Evolutionary conservation across 2,797 vertebrate species (phyloP), one percentile per base, ranked within the genome.

Genomic region (Gallinago solitaria): DNA sequence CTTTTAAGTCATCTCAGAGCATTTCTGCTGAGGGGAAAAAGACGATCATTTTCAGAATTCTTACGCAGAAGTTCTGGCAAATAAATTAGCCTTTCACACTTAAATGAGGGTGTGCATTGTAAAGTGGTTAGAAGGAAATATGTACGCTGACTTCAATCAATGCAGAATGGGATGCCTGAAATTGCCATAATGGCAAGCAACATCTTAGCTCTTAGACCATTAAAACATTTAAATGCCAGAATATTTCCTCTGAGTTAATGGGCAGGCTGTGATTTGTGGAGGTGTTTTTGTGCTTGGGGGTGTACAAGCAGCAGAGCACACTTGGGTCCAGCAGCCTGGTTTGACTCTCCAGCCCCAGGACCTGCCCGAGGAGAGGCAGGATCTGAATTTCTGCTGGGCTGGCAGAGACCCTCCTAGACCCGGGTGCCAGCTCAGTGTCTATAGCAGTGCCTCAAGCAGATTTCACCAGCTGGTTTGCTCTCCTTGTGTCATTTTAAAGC

Each of bases 71-170:
- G 11, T 91, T 96, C 90, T 97, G 95, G 93, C 89, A 95, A 96
- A 91, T 51, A 89, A 91, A 95, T 96, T 85, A 96, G 67, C 51
- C 39, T 82, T 89, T 97, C 63, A 83, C 41, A 59, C 28, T 83
- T 54, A 65, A 63, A 68, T 1, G 35, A 92, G 43, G 79, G 28
- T 56, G 30, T 28, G 48, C 30, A 9, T 41, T 43, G 24, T 57
- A 30, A 74, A 83, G 41, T 78, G 71, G 45, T 12, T 84, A 54
- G 63, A 51, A 79, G 57, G 4, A 3, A 63, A 9, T 18, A 1
- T 1, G 2, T 71, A 8, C 32, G 2, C n/a, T 75, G 83, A 68
- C 33, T 89, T 51, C 37, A 73, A 30, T 70, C 51, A 45, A 60
- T 85, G 48, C 75, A 77, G 78, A 79, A 25, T 1, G 17, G 57